Conservation (phyloP, 2,888 invertebrate species). For the Anthrax anthrax region DNA sequence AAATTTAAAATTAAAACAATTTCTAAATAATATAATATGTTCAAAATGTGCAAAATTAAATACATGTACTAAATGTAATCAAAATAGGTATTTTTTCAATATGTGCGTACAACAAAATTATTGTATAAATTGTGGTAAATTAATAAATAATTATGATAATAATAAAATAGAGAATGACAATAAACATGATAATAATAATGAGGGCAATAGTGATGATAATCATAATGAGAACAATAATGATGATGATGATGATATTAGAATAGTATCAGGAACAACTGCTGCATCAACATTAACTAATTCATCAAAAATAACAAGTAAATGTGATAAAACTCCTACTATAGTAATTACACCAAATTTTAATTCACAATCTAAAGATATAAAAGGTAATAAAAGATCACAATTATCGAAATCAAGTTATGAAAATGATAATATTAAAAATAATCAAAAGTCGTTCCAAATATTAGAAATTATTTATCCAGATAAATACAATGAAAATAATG, state of each 20-base stretch:
- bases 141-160: not conserved
- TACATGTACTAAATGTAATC: not conserved
- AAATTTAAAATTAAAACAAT: not conserved
- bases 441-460: conserved; percentile 16
- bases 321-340: conserved; percentile 34
- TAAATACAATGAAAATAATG: not conserved
- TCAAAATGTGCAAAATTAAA: not conserved
- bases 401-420: no score
- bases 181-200: no score
- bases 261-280: no score
- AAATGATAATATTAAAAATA: no score
- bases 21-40: not conserved
- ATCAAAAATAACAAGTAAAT: not conserved
- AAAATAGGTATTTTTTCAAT: not conserved
- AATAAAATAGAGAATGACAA: no score
- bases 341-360: conserved; percentile 2
- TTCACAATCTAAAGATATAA: not conserved
- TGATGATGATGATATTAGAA: no score
- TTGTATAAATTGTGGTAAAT: not conserved
- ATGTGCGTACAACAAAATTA: not conserved
- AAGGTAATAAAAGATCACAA: no score
- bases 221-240: no score
- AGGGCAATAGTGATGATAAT: no score
- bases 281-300: no score
- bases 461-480: conserved; percentile 10